These are phyloP conservation scores for Mastomys natalensis DNA, from an alignment of 2,113 vertebrate species.

Conservation along the genomic window DNA sequence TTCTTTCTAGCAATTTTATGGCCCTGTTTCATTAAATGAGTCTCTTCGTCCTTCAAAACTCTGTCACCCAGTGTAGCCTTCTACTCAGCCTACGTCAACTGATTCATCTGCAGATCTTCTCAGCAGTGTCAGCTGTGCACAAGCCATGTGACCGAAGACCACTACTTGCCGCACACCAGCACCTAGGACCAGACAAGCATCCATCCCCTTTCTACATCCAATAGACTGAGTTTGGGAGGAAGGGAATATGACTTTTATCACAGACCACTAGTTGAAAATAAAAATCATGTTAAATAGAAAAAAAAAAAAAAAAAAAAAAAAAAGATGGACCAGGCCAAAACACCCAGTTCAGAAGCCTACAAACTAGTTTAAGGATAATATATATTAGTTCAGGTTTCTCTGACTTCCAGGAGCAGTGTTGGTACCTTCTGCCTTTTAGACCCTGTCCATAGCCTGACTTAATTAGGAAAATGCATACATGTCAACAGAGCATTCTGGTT, in stretches of 20 bases:
- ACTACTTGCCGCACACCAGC: not conserved
- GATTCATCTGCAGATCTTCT: not conserved
- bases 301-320: not conserved
- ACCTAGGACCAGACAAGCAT: not conserved
- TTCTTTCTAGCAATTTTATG: conserved; percentile 35
- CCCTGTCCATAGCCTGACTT: not conserved
- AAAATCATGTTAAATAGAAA: conserved; percentile 18
- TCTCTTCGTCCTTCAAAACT: conserved; percentile 42
- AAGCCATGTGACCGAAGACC: not conserved
- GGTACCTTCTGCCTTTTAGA: not conserved
- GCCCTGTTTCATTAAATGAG: conserved; percentile 1
- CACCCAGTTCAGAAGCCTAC: not conserved
- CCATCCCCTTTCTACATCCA: not conserved
- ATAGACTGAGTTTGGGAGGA: not conserved
- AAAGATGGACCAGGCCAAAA: not conserved
- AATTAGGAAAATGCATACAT: not conserved
- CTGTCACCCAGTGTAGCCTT: not conserved
- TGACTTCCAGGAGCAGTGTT: not conserved
- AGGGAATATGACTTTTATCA: not conserved
- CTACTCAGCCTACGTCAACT: not conserved
- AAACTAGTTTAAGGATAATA: not conserved
- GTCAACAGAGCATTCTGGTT: not conserved
- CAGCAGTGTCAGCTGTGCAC: not conserved
- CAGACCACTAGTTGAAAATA: not conserved
- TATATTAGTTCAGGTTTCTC: not conserved